Conservation (phyloP, 2,888 invertebrate species). For the Chrysotoxum bicinctum region DNA sequence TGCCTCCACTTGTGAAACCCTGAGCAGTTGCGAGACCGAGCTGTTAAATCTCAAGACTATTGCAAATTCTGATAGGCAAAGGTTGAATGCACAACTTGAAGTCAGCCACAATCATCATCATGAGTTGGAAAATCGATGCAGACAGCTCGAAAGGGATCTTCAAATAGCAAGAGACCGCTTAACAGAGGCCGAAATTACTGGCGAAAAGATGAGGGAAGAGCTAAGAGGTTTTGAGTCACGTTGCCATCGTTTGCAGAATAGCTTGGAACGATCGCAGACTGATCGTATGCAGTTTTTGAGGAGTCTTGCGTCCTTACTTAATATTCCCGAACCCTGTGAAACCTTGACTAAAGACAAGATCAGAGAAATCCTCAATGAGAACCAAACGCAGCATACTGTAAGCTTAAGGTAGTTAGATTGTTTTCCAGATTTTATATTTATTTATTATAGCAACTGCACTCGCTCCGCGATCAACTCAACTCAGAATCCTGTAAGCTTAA, state of each 20-base stretch:
- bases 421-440: background rate
- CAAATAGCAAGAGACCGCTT: slow-evolving; percentile 88
- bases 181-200: slow-evolving; percentile 88
- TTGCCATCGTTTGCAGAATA: slow-evolving; percentile 80
- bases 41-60: slow-evolving; percentile 79
- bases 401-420: slow-evolving; percentile 74
- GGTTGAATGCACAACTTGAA: slow-evolving; percentile 86
- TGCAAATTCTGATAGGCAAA: slow-evolving; percentile 86
- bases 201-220: slow-evolving; percentile 82
- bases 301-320: slow-evolving; percentile 80
- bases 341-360: slow-evolving; percentile 90
- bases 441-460: slow-evolving; percentile 86
- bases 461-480: slow-evolving; percentile 88
- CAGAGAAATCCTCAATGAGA: slow-evolving; percentile 88
- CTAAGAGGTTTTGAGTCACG: slow-evolving; percentile 81
- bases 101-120: slow-evolving; percentile 84
- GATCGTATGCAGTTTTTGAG: slow-evolving; percentile 81
- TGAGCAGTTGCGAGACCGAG: slow-evolving; percentile 81
- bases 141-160: slow-evolving; percentile 89
- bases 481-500: slow-evolving; percentile 87
- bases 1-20: slow-evolving; percentile 81
- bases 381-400: slow-evolving; percentile 90
- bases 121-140: slow-evolving; percentile 87
- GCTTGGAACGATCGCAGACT: slow-evolving; percentile 80
- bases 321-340: slow-evolving; percentile 90